phyloP scores from a whole-genome alignment of 2,797 vertebrate species.

The Rhadinocentrus ornatus region DNA sequence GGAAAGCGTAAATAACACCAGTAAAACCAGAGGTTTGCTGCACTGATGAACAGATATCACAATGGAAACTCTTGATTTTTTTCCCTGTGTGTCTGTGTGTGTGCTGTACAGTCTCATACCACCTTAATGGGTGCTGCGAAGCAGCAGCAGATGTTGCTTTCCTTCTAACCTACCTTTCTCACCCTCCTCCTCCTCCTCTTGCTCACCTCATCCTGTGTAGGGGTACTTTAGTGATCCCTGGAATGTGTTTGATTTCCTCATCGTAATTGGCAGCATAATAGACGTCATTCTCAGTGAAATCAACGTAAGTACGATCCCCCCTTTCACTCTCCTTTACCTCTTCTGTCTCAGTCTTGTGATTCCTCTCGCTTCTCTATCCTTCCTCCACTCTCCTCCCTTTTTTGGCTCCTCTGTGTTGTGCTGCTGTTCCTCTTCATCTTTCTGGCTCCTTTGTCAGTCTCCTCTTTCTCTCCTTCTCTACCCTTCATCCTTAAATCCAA shows the following conservation, averaged over 20 bases:
- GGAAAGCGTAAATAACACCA: slow-evolving; percentile 51
- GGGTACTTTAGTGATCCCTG: slow-evolving; percentile 99
- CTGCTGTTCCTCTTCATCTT: slow-evolving; percentile 42
- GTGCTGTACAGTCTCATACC: slow-evolving; percentile 51
- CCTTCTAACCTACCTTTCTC: slow-evolving; percentile 89
- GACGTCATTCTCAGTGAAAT: slow-evolving; percentile 99
- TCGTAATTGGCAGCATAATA: slow-evolving; percentile 99
- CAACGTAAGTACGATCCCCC: slow-evolving; percentile 95
- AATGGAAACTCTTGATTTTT: slow-evolving; percentile 44
- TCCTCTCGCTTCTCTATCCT: slow-evolving; percentile 49
- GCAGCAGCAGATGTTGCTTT: slow-evolving; percentile 77
- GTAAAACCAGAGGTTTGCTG: slow-evolving; percentile 62
- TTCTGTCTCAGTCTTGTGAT: slow-evolving; percentile 49
- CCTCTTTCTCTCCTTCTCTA: slow-evolving; percentile 44
- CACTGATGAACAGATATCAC: slow-evolving; percentile 39
- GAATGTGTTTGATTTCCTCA: slow-evolving; percentile 99
- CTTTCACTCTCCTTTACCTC: slow-evolving; percentile 54
- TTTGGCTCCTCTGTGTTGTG: slow-evolving; percentile 54
- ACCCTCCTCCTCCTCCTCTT: slow-evolving; percentile 86
- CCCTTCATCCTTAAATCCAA: slow-evolving; percentile 68
- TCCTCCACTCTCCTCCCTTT: slow-evolving; percentile 46
- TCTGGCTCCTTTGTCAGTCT: slow-evolving; percentile 51
- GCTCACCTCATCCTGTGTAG: slow-evolving; percentile 95
- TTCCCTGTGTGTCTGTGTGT: slow-evolving; percentile 20
- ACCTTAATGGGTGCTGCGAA: slow-evolving; percentile 64